A percentile compares a stretch with the other conserved stretches of the same genome.
These are phyloP conservation scores for Notocelia uddmanniana DNA, from an alignment of 2,888 invertebrate genomes.

Conservation along the genomic window DNA sequence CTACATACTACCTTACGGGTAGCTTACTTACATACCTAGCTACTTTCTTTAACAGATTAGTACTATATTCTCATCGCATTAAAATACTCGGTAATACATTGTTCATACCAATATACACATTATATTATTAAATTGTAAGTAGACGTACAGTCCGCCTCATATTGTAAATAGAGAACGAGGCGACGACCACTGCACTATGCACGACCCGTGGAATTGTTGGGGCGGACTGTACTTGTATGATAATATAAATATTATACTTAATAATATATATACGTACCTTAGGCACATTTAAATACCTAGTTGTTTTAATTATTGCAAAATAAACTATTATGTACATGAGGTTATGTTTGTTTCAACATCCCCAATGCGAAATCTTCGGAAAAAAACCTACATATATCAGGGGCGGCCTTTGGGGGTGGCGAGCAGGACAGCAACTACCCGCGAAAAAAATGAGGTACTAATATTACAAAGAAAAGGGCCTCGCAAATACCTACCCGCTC, in stretches of 20 bases:
- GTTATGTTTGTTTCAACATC: constrained; percentile 54
- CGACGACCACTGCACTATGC: constrained; percentile 75
- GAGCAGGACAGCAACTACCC: too few species aligned
- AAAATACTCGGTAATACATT: constrained; percentile 4
- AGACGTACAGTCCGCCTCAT: constrained; percentile 58
- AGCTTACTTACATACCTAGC: too few species aligned
- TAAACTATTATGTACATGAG: constrained; percentile 69
- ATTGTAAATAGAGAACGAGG: constrained; percentile 67
- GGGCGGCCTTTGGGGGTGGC: too few species aligned
- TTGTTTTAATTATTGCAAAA: constrained; percentile 78
- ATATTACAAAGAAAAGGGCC: too few species aligned
- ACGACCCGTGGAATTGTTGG: constrained; percentile 79
- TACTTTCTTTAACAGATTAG: neutral
- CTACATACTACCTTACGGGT: too few species aligned
- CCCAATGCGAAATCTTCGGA: neutral
- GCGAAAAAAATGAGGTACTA: too few species aligned
- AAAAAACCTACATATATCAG: neutral
- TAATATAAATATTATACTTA: constrained; percentile 54
- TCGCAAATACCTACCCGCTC: too few species aligned
- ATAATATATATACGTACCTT: constrained; percentile 55
- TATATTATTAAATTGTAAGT: constrained; percentile 37
- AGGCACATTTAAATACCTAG: constrained; percentile 65
- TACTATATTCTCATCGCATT: neutral
- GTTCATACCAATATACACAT: constrained; percentile 17
- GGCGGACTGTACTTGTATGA: constrained; percentile 61